phyloP scores from a whole-genome alignment of 2,888 invertebrate genomes.

The Anthophora plumipes region DNA sequence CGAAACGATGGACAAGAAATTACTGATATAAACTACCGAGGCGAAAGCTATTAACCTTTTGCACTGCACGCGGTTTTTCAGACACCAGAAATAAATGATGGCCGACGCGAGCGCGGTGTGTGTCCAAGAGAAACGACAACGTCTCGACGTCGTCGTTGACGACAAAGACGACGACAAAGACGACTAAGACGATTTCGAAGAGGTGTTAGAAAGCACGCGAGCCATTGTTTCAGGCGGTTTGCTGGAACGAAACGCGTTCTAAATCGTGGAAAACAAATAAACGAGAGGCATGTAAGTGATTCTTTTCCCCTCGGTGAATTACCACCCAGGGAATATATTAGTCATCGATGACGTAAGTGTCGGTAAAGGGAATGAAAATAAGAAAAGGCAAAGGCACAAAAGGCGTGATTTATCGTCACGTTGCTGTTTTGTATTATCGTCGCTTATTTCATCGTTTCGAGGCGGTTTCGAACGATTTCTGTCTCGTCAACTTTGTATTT shows the following conservation, averaged over 20 bases:
- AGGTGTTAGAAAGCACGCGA: constrained; percentile 15
- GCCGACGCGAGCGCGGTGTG: neutral
- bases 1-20: constrained; percentile 52
- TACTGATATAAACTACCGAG: constrained; percentile 50
- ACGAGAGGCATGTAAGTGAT: constrained; percentile 17
- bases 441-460: constrained; percentile 1
- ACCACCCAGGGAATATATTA: constrained; percentile 36
- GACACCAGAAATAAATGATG: constrained; percentile 46
- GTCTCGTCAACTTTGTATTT: neutral
- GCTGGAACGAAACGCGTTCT: constrained; percentile 21
- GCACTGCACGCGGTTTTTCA: constrained; percentile 40
- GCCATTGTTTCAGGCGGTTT: constrained; percentile 10
- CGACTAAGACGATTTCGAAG: constrained; percentile 1
- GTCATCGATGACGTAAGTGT: constrained; percentile 43
- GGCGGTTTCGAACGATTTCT: constrained; percentile 20
- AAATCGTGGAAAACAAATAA: constrained; percentile 43
- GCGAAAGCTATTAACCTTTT: constrained; percentile 59
- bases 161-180: no score
- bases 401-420: constrained; percentile 35
- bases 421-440: constrained; percentile 13
- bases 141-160: neutral
- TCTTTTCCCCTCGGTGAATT: neutral
- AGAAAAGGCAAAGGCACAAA: constrained; percentile 16
- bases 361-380: constrained; percentile 25
- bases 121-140: neutral